A percentile compares a stretch with the other conserved stretches of the same genome.
phyloP scores from a whole-genome alignment of 1,140 invertebrate genomes.

The Drosophila nebulosa region DNA sequence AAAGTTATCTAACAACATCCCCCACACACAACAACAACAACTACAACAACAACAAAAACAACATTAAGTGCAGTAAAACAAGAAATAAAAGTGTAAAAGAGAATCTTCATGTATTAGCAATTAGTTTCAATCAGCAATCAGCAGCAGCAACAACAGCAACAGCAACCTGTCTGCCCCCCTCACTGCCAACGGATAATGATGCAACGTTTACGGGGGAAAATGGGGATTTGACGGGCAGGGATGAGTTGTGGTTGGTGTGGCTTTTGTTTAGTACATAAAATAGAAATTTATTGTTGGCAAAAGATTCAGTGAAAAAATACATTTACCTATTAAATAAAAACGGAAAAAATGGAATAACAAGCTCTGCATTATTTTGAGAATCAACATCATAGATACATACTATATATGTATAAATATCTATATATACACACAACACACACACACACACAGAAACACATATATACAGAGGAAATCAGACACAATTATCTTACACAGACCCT shows the following conservation, averaged over 20 bases:
- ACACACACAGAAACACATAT: slow-evolving; percentile 5
- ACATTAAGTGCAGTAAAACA: slow-evolving; percentile 35
- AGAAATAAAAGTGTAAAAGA: slow-evolving; percentile 60
- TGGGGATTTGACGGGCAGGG: slow-evolving; percentile 3
- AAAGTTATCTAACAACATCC: slow-evolving; percentile 48
- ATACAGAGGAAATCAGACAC: background rate
- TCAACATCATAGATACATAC: background rate
- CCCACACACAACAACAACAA: slow-evolving; percentile 33
- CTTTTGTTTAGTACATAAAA: slow-evolving; percentile 64
- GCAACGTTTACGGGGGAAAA: slow-evolving; percentile 11
- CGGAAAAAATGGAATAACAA: slow-evolving; percentile 15
- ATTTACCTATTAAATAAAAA: slow-evolving; percentile 67
- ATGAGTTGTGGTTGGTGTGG: slow-evolving; percentile 33
- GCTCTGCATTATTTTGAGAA: slow-evolving; percentile 37
- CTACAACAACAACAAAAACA: slow-evolving; percentile 34
- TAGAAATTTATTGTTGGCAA: slow-evolving; percentile 68
- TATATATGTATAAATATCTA: slow-evolving; percentile 2
- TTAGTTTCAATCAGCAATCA: slow-evolving; percentile 29
- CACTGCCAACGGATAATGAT: slow-evolving; percentile 36
- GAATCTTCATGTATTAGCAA: slow-evolving; percentile 64
- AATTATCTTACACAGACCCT: background rate
- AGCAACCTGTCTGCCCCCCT: background rate
- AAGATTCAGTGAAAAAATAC: slow-evolving; percentile 63
- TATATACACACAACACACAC: background rate
- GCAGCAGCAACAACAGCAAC: background rate